Evolutionary conservation across 1,140 invertebrate genomes (phyloP).

Genomic region (Acromyrmex charruanus): DNA sequence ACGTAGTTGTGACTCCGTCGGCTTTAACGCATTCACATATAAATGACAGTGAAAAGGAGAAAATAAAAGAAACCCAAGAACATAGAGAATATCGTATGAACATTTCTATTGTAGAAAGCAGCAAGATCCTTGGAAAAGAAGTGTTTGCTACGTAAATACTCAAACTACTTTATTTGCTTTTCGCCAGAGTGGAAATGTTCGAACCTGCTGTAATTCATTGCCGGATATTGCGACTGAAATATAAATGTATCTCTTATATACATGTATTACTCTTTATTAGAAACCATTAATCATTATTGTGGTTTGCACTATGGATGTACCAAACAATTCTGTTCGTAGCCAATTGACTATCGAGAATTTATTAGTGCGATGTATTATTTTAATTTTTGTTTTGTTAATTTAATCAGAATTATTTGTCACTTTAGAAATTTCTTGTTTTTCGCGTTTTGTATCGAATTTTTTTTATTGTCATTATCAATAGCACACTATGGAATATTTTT

Average conservation of each 20-base stretch:
- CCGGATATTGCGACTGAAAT: slow-evolving; percentile 63
- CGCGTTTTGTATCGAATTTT: not conserved
- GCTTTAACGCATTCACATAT: slow-evolving; percentile 57
- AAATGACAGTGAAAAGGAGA: slow-evolving; percentile 46
- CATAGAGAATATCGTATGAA: slow-evolving; percentile 44
- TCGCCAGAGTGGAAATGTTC: slow-evolving; percentile 43
- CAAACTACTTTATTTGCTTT: slow-evolving; percentile 63
- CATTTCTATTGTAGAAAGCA: slow-evolving; percentile 19
- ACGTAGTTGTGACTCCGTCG: slow-evolving; percentile 36
- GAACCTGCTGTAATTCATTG: slow-evolving; percentile 55
- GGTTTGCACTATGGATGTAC: not conserved
- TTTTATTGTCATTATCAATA: not conserved
- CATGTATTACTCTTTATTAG: slow-evolving; percentile 16
- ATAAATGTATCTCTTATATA: not conserved
- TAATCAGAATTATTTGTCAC: not conserved
- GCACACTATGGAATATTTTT: not conserved
- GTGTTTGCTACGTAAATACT: slow-evolving; percentile 69
- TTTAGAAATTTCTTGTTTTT: too few relatives aligned
- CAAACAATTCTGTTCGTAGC: not conserved
- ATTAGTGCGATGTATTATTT: not conserved
- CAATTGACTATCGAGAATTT: slow-evolving; percentile 30
- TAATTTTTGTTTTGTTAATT: not conserved
- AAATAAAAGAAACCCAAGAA: slow-evolving; percentile 43
- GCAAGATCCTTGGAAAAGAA: slow-evolving; percentile 15
- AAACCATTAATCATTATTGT: not conserved